Evolutionary conservation across 2,888 invertebrate genomes (phyloP), one percentile per base, ranked within the genome.

Genomic region (Microchrysa polita): DNA sequence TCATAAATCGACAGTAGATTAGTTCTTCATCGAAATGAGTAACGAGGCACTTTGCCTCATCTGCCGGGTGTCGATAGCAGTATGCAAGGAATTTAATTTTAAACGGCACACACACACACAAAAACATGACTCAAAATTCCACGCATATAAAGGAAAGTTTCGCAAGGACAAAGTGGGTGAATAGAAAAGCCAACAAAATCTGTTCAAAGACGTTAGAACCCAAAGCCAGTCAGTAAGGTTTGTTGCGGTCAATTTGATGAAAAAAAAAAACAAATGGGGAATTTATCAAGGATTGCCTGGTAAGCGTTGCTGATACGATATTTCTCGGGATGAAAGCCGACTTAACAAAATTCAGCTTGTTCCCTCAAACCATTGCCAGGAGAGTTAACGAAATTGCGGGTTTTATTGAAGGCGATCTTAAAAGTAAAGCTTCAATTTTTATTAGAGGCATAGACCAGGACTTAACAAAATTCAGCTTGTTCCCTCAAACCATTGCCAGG

Each of bases 241-340:
- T 20, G n/a, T 20, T 57, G 57, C 18, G 2, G 57, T 20, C 2
- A 57, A 18, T n/a, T 20, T 57, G 2, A 57, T 20, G 5, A 10
- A 7, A n/a, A 57, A 57, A 20, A 57, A 57, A 57, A 5, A 4
- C 18, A 57, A 57, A 57, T 57, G 57, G 57, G 5, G 57, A 57
- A 57, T 20, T 57, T n/a, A 20, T 57, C 18, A 57, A 57, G 20
- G 57, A 18, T 4, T 57, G 20, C 27, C 2, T 57, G 20, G 5
- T 10, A 18, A 20, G 57, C n/a, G 20, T n/a, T 20, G 20, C 18
- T 57, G n/a, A 20, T 57, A 20, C 2, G 4, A 57, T n/a, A 9
- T 57, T 7, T 10, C 20, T 10, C 18, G 20, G 5, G 18, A 12
- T 18, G 18, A 20, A 57, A 12, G 2, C 5, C n/a, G 20, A 18